Evolutionary conservation across 2,113 vertebrate genomes (phyloP).

Genomic region (Acrocephalus kingi): DNA sequence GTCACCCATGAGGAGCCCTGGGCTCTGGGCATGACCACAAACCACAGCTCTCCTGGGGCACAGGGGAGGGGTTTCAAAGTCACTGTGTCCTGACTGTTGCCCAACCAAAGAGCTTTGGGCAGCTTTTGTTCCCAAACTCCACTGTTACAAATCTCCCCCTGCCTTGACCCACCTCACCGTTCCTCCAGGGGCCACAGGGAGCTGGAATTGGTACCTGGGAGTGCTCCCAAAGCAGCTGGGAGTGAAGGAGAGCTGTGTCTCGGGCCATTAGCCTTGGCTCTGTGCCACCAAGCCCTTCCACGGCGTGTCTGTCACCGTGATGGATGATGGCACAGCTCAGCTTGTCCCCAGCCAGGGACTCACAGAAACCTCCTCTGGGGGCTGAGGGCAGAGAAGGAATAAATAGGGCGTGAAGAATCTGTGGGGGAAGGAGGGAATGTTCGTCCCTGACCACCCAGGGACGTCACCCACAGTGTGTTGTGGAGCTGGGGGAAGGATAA

Average conservation of each 20-base stretch:
- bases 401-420: neutral
- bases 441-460: neutral
- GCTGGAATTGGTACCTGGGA: neutral
- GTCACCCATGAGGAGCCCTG: neutral
- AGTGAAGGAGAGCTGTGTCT: neutral
- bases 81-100: neutral
- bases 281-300: slow-evolving; percentile 6
- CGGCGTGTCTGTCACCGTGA: neutral
- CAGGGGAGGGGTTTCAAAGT: neutral
- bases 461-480: accelerated
- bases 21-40: neutral
- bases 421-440: neutral
- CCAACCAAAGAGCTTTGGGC: neutral
- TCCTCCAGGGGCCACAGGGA: neutral
- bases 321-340: slow-evolving; percentile 49
- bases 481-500: neutral
- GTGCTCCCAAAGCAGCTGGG: neutral
- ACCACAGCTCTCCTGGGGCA: neutral
- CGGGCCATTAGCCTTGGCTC: slow-evolving; percentile 60
- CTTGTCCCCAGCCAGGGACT: slow-evolving; percentile 5
- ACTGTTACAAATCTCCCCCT: neutral
- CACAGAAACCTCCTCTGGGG: neutral
- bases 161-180: neutral
- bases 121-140: neutral
- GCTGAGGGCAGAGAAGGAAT: neutral